phyloP scores from a whole-genome alignment of 1,140 invertebrate species.

The Conus ventricosus region DNA sequence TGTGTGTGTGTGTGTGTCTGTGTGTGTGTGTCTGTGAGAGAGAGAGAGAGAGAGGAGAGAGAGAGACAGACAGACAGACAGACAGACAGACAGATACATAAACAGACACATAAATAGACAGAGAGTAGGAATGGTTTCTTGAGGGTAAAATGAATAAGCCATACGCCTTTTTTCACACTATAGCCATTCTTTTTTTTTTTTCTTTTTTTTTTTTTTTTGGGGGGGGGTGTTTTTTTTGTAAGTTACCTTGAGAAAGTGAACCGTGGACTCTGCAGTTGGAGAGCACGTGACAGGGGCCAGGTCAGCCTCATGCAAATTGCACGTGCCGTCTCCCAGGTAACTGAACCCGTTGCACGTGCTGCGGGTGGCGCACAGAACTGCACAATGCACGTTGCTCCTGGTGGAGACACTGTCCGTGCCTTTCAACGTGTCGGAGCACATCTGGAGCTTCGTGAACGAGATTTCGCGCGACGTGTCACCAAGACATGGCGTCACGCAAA shows the following conservation, averaged over 20 bases:
- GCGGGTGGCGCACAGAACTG: background rate
- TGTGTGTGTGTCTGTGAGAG: background rate
- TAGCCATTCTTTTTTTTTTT: no score
- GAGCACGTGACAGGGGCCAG: background rate
- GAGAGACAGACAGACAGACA: background rate
- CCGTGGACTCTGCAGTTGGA: background rate
- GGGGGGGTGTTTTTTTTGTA: no score
- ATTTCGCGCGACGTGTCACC: background rate
- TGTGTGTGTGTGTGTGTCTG: no score
- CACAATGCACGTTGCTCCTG: background rate
- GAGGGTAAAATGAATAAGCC: no score
- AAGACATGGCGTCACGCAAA: background rate
- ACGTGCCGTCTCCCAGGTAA: background rate
- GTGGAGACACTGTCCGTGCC: background rate
- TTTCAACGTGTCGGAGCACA: background rate
- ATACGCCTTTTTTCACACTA: no score
- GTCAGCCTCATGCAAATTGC: slow-evolving; percentile 9
- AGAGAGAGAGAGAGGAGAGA: background rate
- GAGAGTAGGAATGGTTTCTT: background rate
- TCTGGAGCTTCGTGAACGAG: background rate
- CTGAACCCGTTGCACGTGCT: slow-evolving; percentile 3
- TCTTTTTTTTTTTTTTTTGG: no score
- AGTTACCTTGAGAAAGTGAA: background rate
- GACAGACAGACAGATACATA: background rate
- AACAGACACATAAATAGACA: background rate